Percentiles rank a stretch among this genome's conserved stretches.
These are phyloP conservation scores for Nothobranchius kuhntae DNA, from an alignment of 2,113 vertebrate genomes.

Conservation along the genomic window DNA sequence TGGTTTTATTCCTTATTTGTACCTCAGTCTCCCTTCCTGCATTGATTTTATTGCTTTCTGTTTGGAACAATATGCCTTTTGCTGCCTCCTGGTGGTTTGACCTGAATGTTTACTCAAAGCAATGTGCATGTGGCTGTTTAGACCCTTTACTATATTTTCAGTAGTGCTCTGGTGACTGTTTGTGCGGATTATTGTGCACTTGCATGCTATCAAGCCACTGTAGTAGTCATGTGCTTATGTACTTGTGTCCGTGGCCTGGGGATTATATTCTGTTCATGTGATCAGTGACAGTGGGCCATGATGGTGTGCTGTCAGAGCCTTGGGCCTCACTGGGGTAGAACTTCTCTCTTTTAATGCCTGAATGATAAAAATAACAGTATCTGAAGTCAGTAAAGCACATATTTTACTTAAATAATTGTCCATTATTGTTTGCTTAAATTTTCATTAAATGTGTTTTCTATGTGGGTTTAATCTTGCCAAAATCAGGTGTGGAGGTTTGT, in stretches of 20 bases:
- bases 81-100: conserved; percentile 30
- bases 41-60: conserved; percentile 14
- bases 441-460: not conserved
- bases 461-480: not conserved
- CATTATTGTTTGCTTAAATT: not conserved
- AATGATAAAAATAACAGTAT: conserved; percentile 50
- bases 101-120: conserved; percentile 46
- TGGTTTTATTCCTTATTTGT: not conserved
- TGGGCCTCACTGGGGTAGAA: conserved; percentile 29
- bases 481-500: too few species aligned
- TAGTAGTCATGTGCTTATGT: conserved; percentile 72
- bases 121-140: not conserved
- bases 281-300: conserved; percentile 52
- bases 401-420: not conserved
- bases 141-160: conserved; percentile 1
- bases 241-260: conserved; percentile 56
- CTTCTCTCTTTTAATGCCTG: conserved; percentile 32
- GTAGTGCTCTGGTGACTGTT: not conserved
- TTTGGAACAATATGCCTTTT: conserved; percentile 25
- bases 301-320: conserved; percentile 26
- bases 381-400: conserved; percentile 22
- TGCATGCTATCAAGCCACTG: conserved; percentile 32
- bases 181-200: conserved; percentile 22
- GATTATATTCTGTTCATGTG: conserved; percentile 68
- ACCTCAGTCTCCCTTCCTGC: not conserved